Evolutionary conservation across 2,797 vertebrate genomes (phyloP).

Genomic region (Hippocampus kuda): DNA sequence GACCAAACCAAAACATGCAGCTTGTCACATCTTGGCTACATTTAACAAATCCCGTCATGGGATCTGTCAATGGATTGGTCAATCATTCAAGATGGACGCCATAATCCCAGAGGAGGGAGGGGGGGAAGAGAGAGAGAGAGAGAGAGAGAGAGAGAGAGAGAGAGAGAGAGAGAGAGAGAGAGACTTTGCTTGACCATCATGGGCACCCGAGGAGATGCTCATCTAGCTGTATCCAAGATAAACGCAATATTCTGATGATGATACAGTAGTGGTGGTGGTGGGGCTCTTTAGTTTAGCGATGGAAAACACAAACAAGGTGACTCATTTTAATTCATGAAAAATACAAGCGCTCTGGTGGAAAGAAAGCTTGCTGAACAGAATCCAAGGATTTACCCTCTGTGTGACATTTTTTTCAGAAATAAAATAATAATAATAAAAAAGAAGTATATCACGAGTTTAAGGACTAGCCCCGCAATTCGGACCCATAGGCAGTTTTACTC

Average conservation of each 20-base stretch:
- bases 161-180: too few species aligned
- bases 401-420: neutral
- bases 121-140: too few species aligned
- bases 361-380: neutral
- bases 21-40: neutral
- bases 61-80: neutral
- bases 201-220: neutral
- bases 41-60: neutral
- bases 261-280: too few species aligned
- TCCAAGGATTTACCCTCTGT: neutral
- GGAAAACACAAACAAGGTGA: neutral
- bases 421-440: too few species aligned
- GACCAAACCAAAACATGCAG: neutral
- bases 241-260: neutral
- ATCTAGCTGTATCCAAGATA: neutral
- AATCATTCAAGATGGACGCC: constrained; percentile 5
- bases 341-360: neutral
- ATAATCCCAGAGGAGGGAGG: neutral
- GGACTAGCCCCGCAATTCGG: too few species aligned
- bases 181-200: too few species aligned
- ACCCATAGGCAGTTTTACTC: too few species aligned
- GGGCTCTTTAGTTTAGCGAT: neutral
- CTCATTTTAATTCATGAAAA: neutral
- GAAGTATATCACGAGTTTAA: too few species aligned
- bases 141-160: too few species aligned